Evolutionary conservation across 1,140 invertebrate genomes (phyloP).

Genomic region (Heliothis subflexa): DNA sequence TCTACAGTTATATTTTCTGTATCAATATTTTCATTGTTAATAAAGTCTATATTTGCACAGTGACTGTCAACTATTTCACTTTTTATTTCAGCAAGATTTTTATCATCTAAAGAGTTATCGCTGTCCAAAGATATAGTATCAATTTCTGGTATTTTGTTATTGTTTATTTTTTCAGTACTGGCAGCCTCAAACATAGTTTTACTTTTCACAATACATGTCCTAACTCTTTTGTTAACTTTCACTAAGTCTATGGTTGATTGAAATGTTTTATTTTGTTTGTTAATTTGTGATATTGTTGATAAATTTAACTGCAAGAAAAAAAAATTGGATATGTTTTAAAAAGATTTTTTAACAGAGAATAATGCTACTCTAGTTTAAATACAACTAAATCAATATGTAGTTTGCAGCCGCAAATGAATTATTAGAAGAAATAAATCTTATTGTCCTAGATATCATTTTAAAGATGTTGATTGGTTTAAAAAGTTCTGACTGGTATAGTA

Average conservation of each 20-base stretch:
- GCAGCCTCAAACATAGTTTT: background rate
- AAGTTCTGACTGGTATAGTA: too few relatives aligned
- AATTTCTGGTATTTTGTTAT: constrained; percentile 1
- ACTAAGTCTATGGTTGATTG: constrained; percentile 57
- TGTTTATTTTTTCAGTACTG: background rate
- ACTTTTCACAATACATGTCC: constrained; percentile 19
- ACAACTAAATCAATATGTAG: too few relatives aligned
- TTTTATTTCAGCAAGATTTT: constrained; percentile 12
- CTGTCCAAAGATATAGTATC: background rate
- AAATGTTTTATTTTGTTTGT: constrained; percentile 54
- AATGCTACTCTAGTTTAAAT: too few relatives aligned
- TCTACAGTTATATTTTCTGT: background rate
- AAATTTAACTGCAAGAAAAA: constrained; percentile 66
- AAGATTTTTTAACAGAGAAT: too few relatives aligned
- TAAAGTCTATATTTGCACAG: background rate
- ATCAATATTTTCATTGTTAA: background rate
- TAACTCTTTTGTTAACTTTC: constrained; percentile 19
- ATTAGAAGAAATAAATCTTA: too few relatives aligned
- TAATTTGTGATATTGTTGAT: constrained; percentile 61
- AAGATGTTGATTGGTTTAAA: too few relatives aligned
- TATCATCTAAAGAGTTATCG: constrained; percentile 1
- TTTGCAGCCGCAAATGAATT: too few relatives aligned
- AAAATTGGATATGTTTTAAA: background rate
- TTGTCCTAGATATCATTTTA: too few relatives aligned
- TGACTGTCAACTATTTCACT: constrained; percentile 1